Conservation (phyloP, 35 echinoderm and acorn worm genomes). For the Anneissia japonica region DNA sequence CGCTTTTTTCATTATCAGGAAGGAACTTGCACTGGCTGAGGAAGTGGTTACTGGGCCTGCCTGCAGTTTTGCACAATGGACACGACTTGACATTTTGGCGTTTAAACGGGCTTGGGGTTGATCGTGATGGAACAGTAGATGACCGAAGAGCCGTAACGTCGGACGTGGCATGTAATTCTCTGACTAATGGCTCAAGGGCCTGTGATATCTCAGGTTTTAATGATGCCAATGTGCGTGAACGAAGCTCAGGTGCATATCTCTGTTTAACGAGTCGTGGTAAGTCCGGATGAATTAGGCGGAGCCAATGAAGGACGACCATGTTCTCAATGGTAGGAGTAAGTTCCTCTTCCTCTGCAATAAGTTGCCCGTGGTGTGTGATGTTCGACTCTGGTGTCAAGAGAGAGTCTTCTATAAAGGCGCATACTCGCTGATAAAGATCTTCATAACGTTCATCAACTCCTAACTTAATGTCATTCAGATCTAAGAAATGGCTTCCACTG, state of each 20-base stretch:
- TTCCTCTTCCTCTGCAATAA: background rate
- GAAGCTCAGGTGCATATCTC: too few relatives aligned
- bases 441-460: constrained; percentile 22
- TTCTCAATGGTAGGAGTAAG: background rate
- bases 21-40: constrained; percentile 54
- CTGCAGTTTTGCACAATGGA: constrained; percentile 35
- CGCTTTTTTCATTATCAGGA: constrained; percentile 17
- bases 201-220: background rate
- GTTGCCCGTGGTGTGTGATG: constrained; percentile 14
- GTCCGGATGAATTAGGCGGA: background rate
- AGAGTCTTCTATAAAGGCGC: constrained; percentile 22
- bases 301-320: background rate
- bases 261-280: too few relatives aligned
- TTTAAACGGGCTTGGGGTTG: too few relatives aligned
- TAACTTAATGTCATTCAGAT: constrained; percentile 7
- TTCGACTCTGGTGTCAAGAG: background rate
- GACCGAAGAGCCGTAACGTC: too few relatives aligned
- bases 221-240: background rate
- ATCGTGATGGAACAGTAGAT: too few relatives aligned
- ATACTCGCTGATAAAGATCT: constrained; percentile 22
- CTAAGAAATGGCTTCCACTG: background rate
- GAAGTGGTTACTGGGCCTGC: constrained; percentile 25
- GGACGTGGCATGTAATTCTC: too few relatives aligned
- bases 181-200: background rate
- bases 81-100: constrained; percentile 6